A percentile compares a stretch with the other conserved stretches of the same genome.
Evolutionary conservation across 2,888 invertebrate species (phyloP).

Genomic region (Drosophila differens): DNA sequence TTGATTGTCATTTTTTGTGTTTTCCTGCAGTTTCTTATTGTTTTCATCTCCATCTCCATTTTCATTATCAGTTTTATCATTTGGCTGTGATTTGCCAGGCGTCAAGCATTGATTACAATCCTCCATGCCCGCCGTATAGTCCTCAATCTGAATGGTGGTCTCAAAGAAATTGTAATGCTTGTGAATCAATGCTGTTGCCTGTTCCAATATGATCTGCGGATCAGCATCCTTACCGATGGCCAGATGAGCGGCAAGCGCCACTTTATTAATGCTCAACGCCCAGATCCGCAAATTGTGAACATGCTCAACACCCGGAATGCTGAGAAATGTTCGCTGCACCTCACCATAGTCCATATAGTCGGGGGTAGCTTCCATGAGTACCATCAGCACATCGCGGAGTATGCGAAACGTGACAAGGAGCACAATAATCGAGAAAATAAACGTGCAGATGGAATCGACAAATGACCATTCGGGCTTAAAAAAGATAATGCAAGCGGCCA

Average conservation of each 20-base stretch:
- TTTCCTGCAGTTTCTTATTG: neutral
- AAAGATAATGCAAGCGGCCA: slow-evolving; percentile 65
- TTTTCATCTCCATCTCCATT: neutral
- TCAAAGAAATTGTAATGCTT: slow-evolving; percentile 61
- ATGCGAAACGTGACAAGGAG: slow-evolving; percentile 57
- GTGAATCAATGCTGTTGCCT: slow-evolving; percentile 61
- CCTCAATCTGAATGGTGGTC: slow-evolving; percentile 73
- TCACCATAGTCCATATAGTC: slow-evolving; percentile 67
- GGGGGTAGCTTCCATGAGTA: slow-evolving; percentile 70
- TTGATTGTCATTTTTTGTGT: neutral
- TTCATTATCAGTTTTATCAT: too few species aligned
- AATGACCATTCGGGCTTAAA: slow-evolving; percentile 62
- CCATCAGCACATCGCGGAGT: slow-evolving; percentile 65
- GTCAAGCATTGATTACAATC: slow-evolving; percentile 50
- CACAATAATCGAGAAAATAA: slow-evolving; percentile 68
- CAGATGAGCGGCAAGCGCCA: slow-evolving; percentile 69
- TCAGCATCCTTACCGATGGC: slow-evolving; percentile 61
- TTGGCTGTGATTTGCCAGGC: neutral
- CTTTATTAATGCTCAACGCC: slow-evolving; percentile 65
- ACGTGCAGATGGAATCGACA: slow-evolving; percentile 69
- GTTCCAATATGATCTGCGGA: slow-evolving; percentile 62
- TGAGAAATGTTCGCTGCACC: slow-evolving; percentile 58
- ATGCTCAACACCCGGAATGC: slow-evolving; percentile 65
- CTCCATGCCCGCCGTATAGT: slow-evolving; percentile 55
- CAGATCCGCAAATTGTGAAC: slow-evolving; percentile 73